Percentiles rank a stretch among this genome's conserved stretches.
Evolutionary conservation across 2,797 vertebrate genomes (phyloP).

Genomic region (Telmatherina bonti): DNA sequence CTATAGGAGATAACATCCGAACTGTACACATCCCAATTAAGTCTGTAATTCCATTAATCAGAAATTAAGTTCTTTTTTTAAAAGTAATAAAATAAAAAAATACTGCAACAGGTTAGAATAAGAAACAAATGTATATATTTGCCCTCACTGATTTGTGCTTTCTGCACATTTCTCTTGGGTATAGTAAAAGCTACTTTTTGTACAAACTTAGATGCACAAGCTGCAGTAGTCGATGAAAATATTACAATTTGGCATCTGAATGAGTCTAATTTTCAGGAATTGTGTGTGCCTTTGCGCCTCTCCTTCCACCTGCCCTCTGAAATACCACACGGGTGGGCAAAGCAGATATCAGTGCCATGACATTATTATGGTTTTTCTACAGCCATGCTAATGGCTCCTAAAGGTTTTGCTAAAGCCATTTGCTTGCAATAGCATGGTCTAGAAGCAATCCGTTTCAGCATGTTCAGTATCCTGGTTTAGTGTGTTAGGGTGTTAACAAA

Average conservation of each 20-base stretch:
- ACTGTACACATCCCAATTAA: neutral
- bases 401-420: constrained; percentile 20
- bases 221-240: neutral
- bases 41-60: neutral
- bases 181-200: neutral
- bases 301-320: neutral
- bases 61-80: neutral
- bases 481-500: constrained; percentile 34
- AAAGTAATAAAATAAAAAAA: neutral
- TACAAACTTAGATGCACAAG: constrained; percentile 1
- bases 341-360: constrained; percentile 7
- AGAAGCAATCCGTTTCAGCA: constrained; percentile 10
- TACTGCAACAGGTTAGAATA: neutral
- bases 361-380: neutral
- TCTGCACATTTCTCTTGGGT: neutral
- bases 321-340: neutral
- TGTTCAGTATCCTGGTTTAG: constrained; percentile 25
- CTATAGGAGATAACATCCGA: neutral
- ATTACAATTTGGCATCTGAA: neutral
- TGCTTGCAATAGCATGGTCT: constrained; percentile 20
- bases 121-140: neutral
- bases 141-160: neutral
- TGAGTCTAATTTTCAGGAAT: neutral
- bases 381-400: constrained; percentile 11
- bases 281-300: neutral